These are phyloP conservation scores for Dryadula phaetusa DNA, from an alignment of 2,888 invertebrate species.

Conservation along the genomic window DNA sequence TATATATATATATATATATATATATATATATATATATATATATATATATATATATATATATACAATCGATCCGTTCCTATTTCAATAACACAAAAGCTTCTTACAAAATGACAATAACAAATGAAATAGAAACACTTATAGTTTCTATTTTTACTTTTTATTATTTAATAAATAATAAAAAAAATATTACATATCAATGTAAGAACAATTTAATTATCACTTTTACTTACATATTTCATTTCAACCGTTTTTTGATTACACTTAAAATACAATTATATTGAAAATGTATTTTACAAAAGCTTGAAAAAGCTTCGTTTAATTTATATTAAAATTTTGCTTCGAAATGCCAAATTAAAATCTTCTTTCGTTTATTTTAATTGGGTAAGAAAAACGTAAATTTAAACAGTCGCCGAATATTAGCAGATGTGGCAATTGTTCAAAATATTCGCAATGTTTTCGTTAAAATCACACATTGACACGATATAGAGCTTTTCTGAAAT, in stretches of 20 bases:
- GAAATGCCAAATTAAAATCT: conserved; percentile 17
- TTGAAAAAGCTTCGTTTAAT: conserved; percentile 15
- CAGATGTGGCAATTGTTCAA: conserved; percentile 4
- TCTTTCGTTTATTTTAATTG: conserved; percentile 20
- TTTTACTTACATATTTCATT: neutral
- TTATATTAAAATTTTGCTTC: conserved; percentile 15
- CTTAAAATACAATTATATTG: conserved; percentile 16
- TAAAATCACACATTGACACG: neutral
- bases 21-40: no score
- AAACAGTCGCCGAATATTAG: conserved; percentile 4
- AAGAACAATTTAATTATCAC: neutral
- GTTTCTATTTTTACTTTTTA: no score
- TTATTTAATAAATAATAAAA: no score
- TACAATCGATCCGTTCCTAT: no score
- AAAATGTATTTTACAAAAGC: conserved; percentile 12
- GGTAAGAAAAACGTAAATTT: conserved; percentile 13
- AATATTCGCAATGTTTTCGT: neutral
- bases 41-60: no score
- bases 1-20: no score
- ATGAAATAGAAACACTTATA: no score
- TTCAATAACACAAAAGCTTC: no score
- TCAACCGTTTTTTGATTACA: neutral
- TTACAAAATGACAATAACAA: no score
- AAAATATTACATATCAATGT: neutral
- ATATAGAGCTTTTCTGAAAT: neutral